These are phyloP conservation scores for Scolopax mira DNA, from an alignment of 2,113 vertebrate genomes.

Conservation along the genomic window DNA sequence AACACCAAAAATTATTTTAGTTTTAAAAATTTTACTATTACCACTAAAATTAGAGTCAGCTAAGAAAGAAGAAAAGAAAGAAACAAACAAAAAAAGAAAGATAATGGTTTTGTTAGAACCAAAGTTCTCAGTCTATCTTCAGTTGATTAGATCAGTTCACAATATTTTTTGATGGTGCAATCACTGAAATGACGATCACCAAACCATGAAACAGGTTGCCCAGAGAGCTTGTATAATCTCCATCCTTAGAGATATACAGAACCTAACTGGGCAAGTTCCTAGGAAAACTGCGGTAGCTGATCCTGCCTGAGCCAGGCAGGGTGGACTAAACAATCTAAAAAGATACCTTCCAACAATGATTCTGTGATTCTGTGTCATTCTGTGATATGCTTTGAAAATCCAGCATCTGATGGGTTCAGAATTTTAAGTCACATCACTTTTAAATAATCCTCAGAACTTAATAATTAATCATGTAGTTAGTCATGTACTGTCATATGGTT, in stretches of 20 bases:
- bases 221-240: not conserved
- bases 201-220: not conserved
- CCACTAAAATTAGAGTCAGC: not conserved
- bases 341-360: not conserved
- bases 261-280: not conserved
- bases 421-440: not conserved
- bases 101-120: not conserved
- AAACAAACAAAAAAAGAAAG: not conserved
- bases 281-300: not conserved
- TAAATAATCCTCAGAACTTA: not conserved
- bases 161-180: not conserved
- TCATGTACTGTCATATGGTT: not conserved
- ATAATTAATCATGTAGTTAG: not conserved
- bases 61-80: too few relatives aligned
- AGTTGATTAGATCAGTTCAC: not conserved
- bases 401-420: not conserved
- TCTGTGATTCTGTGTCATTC: not conserved
- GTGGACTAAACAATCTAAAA: not conserved
- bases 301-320: not conserved
- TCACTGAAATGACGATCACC: not conserved
- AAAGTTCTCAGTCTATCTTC: not conserved
- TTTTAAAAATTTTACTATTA: not conserved
- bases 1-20: not conserved
- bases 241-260: not conserved
- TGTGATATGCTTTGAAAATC: not conserved